These are phyloP conservation scores for Ectropis grisescens DNA, from an alignment of 1,140 invertebrate genomes.

Conservation along the genomic window DNA sequence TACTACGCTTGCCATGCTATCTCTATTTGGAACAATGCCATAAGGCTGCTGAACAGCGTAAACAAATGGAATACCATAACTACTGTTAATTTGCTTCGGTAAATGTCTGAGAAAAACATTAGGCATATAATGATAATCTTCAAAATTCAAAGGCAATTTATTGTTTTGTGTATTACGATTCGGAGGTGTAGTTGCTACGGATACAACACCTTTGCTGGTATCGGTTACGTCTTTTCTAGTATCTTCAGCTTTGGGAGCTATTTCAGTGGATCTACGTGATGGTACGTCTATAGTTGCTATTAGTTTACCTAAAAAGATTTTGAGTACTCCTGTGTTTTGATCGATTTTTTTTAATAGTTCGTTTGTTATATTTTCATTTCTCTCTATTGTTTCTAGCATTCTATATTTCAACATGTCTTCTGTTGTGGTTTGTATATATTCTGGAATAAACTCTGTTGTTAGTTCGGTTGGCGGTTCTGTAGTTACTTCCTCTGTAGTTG, in stretches of 20 bases:
- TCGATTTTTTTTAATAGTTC: constrained; percentile 34
- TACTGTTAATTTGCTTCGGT: no score
- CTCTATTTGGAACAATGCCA: constrained; percentile 3
- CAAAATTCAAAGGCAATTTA: no score
- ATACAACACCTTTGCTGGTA: no score
- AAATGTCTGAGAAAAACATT: no score
- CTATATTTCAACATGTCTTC: constrained; percentile 9
- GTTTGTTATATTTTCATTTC: constrained; percentile 24
- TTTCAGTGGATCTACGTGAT: no score
- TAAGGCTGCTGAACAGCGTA: constrained; percentile 24
- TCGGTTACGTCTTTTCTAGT: no score
- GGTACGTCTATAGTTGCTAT: no score
- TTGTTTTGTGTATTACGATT: no score
- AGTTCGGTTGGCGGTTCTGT: constrained; percentile 1
- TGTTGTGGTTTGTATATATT: constrained; percentile 1
- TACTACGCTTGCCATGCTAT: constrained; percentile 21
- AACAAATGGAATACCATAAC: constrained; percentile 15
- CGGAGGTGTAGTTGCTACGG: no score
- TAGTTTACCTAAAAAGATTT: constrained; percentile 27
- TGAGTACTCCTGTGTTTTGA: constrained; percentile 29
- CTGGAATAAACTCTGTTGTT: neutral
- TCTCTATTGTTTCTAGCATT: constrained; percentile 19
- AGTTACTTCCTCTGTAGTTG: neutral
- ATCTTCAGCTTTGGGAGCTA: no score
- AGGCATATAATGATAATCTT: no score